Evolutionary conservation across 2,888 invertebrate species (phyloP), one percentile per base, ranked within the genome.

Genomic region (Halocaridina rubra): DNA sequence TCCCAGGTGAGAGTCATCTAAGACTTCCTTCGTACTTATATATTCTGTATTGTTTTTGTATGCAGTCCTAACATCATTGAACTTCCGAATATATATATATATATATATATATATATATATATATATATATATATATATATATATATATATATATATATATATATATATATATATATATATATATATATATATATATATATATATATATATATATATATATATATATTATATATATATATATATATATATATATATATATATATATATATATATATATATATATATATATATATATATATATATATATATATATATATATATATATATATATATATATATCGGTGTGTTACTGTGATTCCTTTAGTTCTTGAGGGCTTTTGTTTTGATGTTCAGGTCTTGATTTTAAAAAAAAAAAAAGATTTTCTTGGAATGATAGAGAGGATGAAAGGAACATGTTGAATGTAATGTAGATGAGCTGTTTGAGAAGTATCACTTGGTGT

Each of bases 1-100:
- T 13, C 74, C 79, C 67, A 84, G 84, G 84, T 84, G 61, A 16
- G n/a, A n/a, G n/a, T n/a, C n/a, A n/a, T n/a, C n/a, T n/a, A n/a
- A n/a, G n/a, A n/a, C n/a, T 29, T 69, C 13, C n/a, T 27, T 1
- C 3, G 10, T 13, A 8, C 30, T 22, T 67, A 22, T 3, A 2
- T 67, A 1, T 67, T 67, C 29, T 0, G 7, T 2, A 13, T 24
- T 13, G n/a, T 69, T 13, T 7, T 69, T 69, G 1, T 69, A 19
- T 19, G 4, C n/a, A n/a, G 4, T 69, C 7, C 13, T 71, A 0
- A 22, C 1, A 16, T 69, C 27, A 30, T 30, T 16, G 19, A 30
- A 71, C 32, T 30, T 29, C 1, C 13, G 19, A 32, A 5, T 32
- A 72, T 32, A 32, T 39, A 32, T 32, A 72, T 72, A 39, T 72